A percentile compares a stretch with the other conserved stretches of the same genome.
phyloP scores from a whole-genome alignment of 2,113 vertebrate species.

The Micromys minutus region DNA sequence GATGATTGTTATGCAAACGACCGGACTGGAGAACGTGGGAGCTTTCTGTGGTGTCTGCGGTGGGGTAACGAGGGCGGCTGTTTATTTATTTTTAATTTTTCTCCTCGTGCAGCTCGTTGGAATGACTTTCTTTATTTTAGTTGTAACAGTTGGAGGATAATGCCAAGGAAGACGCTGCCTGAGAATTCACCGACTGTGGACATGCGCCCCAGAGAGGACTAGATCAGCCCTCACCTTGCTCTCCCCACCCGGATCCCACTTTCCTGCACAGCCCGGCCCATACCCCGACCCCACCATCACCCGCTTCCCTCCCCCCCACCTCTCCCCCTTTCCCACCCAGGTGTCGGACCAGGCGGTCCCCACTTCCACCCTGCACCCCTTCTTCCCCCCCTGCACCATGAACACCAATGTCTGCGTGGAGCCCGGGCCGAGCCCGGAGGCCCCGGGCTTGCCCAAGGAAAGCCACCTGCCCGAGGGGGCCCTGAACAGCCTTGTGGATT shows the following conservation, averaged over 20 bases:
- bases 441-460: constrained; percentile 95
- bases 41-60: constrained; percentile 44
- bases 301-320: constrained; percentile 62
- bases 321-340: constrained; percentile 66
- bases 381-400: constrained; percentile 90
- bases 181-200: constrained; percentile 80
- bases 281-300: constrained; percentile 63
- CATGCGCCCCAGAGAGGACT: constrained; percentile 81
- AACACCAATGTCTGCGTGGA: constrained; percentile 96
- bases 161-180: constrained; percentile 82
- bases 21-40: constrained; percentile 59
- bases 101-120: constrained; percentile 75
- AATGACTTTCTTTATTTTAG: constrained; percentile 88
- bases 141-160: constrained; percentile 84
- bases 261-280: constrained; percentile 66
- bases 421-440: constrained; percentile 91
- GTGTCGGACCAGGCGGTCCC: constrained; percentile 76
- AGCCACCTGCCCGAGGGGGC: constrained; percentile 94
- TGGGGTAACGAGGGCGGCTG: constrained; percentile 48
- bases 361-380: constrained; percentile 82
- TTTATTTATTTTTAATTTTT: constrained; percentile 65
- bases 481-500: constrained; percentile 97
- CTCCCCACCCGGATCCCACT: constrained; percentile 69
- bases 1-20: constrained; percentile 81
- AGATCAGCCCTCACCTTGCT: constrained; percentile 83